These are phyloP conservation scores for Rachycentron canadum DNA, from an alignment of 2,797 vertebrate genomes.

Conservation along the genomic window DNA sequence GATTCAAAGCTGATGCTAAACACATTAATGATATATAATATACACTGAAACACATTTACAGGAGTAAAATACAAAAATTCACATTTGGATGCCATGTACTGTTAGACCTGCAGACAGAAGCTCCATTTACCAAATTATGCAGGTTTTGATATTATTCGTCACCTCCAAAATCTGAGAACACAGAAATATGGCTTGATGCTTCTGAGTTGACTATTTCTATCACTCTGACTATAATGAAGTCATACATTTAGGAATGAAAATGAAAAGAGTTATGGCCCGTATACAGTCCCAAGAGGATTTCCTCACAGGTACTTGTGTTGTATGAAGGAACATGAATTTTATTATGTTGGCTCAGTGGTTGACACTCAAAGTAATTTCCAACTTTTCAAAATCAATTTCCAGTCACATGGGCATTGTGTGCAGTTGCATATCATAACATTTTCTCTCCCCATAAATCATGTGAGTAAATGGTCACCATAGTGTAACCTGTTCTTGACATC, in stretches of 20 bases:
- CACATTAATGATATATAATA: no score
- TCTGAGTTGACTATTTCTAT: conserved; percentile 45
- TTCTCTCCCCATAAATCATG: conserved; percentile 52
- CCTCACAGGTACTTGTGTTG: neutral
- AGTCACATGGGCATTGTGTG: conserved; percentile 18
- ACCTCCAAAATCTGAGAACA: conserved; percentile 53
- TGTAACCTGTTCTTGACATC: conserved; percentile 67
- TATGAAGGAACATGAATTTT: neutral
- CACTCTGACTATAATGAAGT: conserved; percentile 32
- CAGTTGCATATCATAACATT: conserved; percentile 38
- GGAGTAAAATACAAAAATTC: neutral
- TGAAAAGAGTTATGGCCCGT: conserved; percentile 9
- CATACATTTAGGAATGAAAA: conserved; percentile 37
- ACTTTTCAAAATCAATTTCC: conserved; percentile 17
- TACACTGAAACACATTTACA: neutral
- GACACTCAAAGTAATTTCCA: conserved; percentile 17
- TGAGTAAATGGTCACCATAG: conserved; percentile 51
- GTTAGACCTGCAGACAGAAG: neutral
- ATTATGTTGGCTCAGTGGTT: conserved; percentile 5
- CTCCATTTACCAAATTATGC: conserved; percentile 32
- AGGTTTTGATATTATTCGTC: conserved; percentile 40
- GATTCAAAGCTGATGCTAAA: no score
- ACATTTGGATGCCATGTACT: neutral
- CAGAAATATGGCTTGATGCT: conserved; percentile 30
- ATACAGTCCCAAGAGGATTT: conserved; percentile 34